A percentile compares a stretch with the other conserved stretches of the same genome.
These are phyloP conservation scores for Pseudotriccus pelzelni DNA, from an alignment of 2,797 vertebrate genomes.

Conservation along the genomic window DNA sequence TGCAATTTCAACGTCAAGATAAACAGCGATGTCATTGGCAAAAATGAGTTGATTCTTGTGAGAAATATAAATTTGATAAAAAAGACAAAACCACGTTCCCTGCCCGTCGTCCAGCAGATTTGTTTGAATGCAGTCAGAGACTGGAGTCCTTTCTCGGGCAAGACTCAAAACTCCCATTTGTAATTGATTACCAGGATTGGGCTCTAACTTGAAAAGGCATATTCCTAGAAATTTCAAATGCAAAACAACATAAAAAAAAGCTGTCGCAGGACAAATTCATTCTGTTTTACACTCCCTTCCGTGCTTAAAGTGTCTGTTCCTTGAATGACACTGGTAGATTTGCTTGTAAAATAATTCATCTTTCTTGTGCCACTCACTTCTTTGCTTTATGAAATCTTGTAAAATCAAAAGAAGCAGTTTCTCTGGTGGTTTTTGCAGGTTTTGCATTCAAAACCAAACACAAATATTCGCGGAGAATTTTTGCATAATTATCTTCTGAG, in stretches of 20 bases:
- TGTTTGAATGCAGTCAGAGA: background rate
- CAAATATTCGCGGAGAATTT: background rate
- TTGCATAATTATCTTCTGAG: background rate
- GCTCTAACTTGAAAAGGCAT: background rate
- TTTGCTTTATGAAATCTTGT: slow-evolving; percentile 23
- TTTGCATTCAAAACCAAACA: background rate
- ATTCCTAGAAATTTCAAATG: slow-evolving; percentile 24
- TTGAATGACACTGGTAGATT: slow-evolving; percentile 21
- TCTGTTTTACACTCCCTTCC: slow-evolving; percentile 19
- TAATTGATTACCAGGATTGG: background rate
- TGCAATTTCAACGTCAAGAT: background rate
- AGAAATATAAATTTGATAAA: background rate
- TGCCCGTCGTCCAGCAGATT: background rate
- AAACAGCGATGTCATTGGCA: background rate
- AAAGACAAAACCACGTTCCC: background rate
- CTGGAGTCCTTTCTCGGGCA: background rate
- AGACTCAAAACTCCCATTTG: background rate
- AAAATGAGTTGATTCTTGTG: background rate
- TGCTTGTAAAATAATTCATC: slow-evolving; percentile 44
- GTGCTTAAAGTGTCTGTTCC: slow-evolving; percentile 41
- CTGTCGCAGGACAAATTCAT: slow-evolving; percentile 25
- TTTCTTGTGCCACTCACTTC: slow-evolving; percentile 47
- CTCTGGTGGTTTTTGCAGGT: background rate
- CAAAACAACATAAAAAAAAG: slow-evolving; percentile 12
- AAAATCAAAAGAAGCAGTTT: slow-evolving; percentile 44